Percentiles rank a stretch among this genome's conserved stretches.
phyloP scores from a whole-genome alignment of 2,113 vertebrate species.

The Dascyllus trimaculatus region DNA sequence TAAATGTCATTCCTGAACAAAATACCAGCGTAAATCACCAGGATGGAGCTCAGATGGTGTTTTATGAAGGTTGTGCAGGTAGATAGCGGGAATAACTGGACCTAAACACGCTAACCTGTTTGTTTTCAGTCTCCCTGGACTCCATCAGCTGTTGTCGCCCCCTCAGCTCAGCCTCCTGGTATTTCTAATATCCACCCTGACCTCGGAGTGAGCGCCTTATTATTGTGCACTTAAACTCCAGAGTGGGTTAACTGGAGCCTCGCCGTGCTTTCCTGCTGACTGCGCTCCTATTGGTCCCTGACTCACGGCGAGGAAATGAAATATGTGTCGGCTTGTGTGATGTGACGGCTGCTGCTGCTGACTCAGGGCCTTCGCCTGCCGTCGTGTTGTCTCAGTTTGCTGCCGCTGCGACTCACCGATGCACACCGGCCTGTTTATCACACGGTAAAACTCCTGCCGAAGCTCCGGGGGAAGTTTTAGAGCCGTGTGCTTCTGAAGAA shows the following conservation, averaged over 20 bases:
- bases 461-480: too few species aligned
- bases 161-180: background rate
- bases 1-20: too few species aligned
- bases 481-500: too few species aligned
- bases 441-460: too few species aligned
- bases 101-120: too few species aligned
- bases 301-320: conserved; percentile 32
- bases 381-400: too few species aligned
- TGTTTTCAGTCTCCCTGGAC: background rate
- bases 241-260: background rate
- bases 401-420: background rate
- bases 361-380: background rate
- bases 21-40: too few species aligned
- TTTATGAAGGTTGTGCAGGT: too few species aligned
- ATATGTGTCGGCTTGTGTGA: conserved; percentile 11
- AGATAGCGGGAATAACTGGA: too few species aligned
- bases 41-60: too few species aligned
- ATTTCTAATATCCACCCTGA: background rate
- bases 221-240: background rate
- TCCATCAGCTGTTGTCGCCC: too few species aligned
- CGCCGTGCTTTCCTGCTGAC: conserved; percentile 33
- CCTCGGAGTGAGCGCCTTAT: background rate
- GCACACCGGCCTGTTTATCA: too few species aligned
- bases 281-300: conserved; percentile 14
- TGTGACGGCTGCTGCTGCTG: conserved; percentile 44